These are phyloP conservation scores for Thumatha senex DNA, from an alignment of 2,888 invertebrate species.

Conservation along the genomic window DNA sequence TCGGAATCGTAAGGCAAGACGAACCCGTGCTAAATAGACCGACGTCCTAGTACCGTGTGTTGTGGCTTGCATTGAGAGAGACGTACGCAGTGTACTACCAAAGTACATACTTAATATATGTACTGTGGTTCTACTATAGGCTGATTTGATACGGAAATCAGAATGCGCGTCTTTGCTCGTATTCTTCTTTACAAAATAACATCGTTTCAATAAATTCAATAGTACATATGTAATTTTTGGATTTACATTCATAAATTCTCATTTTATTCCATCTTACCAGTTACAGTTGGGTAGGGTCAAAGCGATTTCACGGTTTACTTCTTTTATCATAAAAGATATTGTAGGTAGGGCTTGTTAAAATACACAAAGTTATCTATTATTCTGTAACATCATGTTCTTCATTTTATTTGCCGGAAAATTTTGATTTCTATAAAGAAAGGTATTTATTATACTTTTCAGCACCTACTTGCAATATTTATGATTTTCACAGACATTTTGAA, in stretches of 20 bases:
- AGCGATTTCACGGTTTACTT: slow-evolving; percentile 22
- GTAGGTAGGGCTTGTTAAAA: slow-evolving; percentile 23
- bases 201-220: neutral
- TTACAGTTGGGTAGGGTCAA: slow-evolving; percentile 20
- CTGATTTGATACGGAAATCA: too few species aligned
- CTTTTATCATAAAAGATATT: slow-evolving; percentile 17
- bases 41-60: too few species aligned
- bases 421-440: neutral
- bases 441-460: too few species aligned
- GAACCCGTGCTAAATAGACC: too few species aligned
- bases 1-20: too few species aligned
- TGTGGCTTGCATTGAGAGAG: too few species aligned
- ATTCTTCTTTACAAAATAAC: neutral
- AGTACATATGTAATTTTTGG: slow-evolving; percentile 4
- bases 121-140: too few species aligned
- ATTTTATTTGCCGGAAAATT: neutral
- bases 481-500: too few species aligned
- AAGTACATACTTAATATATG: too few species aligned
- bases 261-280: slow-evolving; percentile 4
- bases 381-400: neutral
- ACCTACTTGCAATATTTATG: too few species aligned
- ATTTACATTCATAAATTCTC: slow-evolving; percentile 17
- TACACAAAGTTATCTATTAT: neutral
- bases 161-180: too few species aligned
- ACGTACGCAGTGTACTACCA: too few species aligned